Percentiles rank a stretch among this genome's conserved stretches.
phyloP scores from a whole-genome alignment of 2,888 invertebrate genomes.

The Tinea pellionella region DNA sequence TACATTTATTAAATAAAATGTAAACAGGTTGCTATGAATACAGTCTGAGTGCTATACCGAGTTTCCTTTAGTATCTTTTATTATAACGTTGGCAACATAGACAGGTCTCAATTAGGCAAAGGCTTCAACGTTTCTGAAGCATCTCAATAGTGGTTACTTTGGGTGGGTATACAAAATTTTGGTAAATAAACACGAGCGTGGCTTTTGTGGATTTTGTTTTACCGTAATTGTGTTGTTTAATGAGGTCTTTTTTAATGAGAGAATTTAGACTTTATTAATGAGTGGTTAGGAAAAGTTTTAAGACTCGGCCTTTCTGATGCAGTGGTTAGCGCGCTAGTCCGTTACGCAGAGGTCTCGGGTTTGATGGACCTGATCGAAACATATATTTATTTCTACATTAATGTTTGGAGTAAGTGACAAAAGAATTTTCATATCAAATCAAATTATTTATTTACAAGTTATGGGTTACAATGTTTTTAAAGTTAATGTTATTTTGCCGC shows the following conservation, averaged over 20 bases:
- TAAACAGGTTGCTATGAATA: constrained; percentile 43
- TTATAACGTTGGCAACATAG: constrained; percentile 18
- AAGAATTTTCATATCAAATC: too few species aligned
- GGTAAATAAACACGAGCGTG: not conserved
- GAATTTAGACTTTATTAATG: too few species aligned
- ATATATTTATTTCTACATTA: too few species aligned
- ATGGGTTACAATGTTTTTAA: too few species aligned
- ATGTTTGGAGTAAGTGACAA: too few species aligned
- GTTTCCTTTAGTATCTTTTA: constrained; percentile 12
- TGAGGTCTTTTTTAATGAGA: not conserved
- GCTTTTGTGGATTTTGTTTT: not conserved
- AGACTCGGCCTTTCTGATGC: too few species aligned
- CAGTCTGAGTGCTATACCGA: constrained; percentile 39
- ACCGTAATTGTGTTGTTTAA: not conserved
- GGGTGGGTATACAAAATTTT: not conserved
- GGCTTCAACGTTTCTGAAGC: not conserved
- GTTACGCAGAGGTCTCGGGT: too few species aligned
- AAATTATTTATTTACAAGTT: too few species aligned
- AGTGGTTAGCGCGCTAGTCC: too few species aligned
- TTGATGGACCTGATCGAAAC: too few species aligned
- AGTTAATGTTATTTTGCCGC: too few species aligned
- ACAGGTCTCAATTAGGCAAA: constrained; percentile 34
- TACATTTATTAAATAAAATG: constrained; percentile 63
- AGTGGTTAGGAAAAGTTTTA: too few species aligned
- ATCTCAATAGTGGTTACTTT: constrained; percentile 8